Evolutionary conservation across 2,888 invertebrate species (phyloP).

Genomic region (Neoitamus cyanurus): DNA sequence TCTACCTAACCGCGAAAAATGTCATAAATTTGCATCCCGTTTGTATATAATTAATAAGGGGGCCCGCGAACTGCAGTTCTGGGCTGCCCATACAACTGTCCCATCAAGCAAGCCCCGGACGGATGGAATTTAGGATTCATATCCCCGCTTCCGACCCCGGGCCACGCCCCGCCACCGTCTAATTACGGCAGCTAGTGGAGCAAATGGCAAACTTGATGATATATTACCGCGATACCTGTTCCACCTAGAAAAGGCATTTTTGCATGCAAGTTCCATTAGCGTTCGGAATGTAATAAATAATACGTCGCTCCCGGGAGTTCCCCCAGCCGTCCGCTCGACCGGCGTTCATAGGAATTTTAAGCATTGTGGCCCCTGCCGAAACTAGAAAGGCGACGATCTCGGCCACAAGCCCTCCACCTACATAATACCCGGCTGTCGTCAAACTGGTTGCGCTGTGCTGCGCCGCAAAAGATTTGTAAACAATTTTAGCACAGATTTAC

Average conservation of each 20-base stretch:
- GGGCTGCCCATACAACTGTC: not conserved
- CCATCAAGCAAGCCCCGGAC: not conserved
- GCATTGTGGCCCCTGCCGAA: too few species aligned
- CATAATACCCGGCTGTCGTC: not conserved
- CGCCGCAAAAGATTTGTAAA: slow-evolving; percentile 5
- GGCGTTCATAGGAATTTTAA: not conserved
- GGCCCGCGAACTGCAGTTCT: not conserved
- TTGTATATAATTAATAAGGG: not conserved
- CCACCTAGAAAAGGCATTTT: not conserved
- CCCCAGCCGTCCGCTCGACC: not conserved
- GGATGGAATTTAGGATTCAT: not conserved
- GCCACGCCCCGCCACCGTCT: not conserved
- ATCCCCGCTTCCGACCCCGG: not conserved
- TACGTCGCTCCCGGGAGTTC: not conserved
- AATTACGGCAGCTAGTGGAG: not conserved
- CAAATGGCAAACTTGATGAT: not conserved
- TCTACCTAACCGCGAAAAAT: not conserved
- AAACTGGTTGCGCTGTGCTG: not conserved
- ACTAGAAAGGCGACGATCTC: not conserved
- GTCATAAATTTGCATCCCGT: not conserved
- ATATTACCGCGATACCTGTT: not conserved
- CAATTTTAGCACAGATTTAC: slow-evolving; percentile 16
- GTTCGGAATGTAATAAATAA: not conserved
- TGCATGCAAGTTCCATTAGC: not conserved
- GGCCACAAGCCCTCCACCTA: not conserved